These are phyloP conservation scores for Phalacrocorax carbo DNA, from an alignment of 2,113 vertebrate species.

Conservation along the genomic window DNA sequence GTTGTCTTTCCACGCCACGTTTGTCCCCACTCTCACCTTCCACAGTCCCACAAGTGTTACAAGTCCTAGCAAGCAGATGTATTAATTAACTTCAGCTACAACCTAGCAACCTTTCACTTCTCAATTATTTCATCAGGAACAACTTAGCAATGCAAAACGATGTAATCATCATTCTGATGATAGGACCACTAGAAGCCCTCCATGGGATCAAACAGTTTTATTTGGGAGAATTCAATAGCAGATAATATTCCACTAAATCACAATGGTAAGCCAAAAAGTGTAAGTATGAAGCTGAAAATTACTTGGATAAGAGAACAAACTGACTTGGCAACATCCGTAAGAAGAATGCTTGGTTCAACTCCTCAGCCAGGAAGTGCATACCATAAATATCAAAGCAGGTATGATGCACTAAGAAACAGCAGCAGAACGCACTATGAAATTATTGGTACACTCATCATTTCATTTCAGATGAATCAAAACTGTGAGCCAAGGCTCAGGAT, in stretches of 20 bases:
- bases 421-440: not conserved
- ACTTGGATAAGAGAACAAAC: not conserved
- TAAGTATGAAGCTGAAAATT: not conserved
- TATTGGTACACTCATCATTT: not conserved
- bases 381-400: not conserved
- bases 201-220: not conserved
- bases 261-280: not conserved
- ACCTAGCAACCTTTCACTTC: not conserved
- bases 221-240: not conserved
- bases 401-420: not conserved
- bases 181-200: not conserved
- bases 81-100: not conserved
- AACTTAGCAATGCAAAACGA: not conserved
- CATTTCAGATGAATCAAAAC: not conserved
- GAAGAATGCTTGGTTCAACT: not conserved
- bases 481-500: fast-evolving
- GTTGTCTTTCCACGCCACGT: not conserved
- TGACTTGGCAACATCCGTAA: not conserved
- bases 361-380: not conserved
- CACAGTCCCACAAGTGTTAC: not conserved
- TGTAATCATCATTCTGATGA: not conserved
- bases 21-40: not conserved
- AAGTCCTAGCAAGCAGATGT: not conserved
- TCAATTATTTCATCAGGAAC: not conserved
- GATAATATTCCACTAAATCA: not conserved